Evolutionary conservation across 2,888 invertebrate species (phyloP).

Genomic region (Aricia artaxerxes): DNA sequence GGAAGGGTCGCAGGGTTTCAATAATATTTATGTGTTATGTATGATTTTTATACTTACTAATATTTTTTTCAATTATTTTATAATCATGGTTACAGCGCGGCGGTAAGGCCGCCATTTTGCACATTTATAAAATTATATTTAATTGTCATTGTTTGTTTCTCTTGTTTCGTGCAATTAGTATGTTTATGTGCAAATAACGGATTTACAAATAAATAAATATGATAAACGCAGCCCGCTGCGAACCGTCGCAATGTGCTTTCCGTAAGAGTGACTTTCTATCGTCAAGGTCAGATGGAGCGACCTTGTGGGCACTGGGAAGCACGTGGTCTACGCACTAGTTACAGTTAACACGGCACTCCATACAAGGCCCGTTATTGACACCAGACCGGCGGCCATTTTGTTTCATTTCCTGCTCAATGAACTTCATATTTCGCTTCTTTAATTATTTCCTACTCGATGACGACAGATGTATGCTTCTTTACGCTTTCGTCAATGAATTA

Average conservation of each 20-base stretch:
- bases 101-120: no score
- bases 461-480: not conserved
- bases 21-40: no score
- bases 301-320: slow-evolving; percentile 7
- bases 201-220: no score
- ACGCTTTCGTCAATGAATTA: not conserved
- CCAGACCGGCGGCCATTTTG: not conserved
- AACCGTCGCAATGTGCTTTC: not conserved
- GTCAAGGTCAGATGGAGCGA: slow-evolving; percentile 1
- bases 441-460: not conserved
- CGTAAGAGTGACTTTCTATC: not conserved
- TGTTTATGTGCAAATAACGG: no score
- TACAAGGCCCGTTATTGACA: not conserved
- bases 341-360: slow-evolving; percentile 3
- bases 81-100: no score
- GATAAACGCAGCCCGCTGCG: not conserved
- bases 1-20: not conserved
- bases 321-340: not conserved
- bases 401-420: not conserved
- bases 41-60: no score
- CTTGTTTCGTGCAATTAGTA: no score
- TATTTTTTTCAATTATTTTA: no score
- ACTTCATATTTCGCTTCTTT: not conserved
- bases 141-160: no score
- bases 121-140: no score